Base-by-base conservation (phyloP, 1,140 invertebrate species). In the Drosophila truncata region DNA sequence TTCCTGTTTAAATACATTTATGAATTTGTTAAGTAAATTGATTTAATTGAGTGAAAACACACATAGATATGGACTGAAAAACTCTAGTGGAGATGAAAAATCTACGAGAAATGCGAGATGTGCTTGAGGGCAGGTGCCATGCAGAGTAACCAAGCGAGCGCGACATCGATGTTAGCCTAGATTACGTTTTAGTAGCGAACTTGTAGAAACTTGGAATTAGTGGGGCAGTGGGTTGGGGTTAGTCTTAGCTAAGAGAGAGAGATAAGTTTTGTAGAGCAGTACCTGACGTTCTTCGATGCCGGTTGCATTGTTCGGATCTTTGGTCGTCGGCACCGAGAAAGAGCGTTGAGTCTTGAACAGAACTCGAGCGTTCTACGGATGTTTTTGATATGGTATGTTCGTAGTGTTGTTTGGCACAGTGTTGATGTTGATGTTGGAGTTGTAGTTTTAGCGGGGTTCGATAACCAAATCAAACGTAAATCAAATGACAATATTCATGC, bases 321-420 rank as follows among this genome's bases (percentile, higher is more conserved):
- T 96, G 25, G 95, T 94, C n/a, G 96, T 97, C 54, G 97, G 97
- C 93, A 98, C 96, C 75, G 97, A 98, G 93, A 97, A 97, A 60
- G 97, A 98, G 85, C 97, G 95, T 93, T 98, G 97, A 79, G 97
- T 97, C 94, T 97, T 97, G 94, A 98, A 97, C 93, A 97, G 95
- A 94, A 96, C 96, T 93, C 96, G 94, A 91, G 95, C 96, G 92
- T 94, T 92, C 92, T 92, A 75, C 73, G 73, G 59, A 73, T 50
- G 44, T 70, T 41, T 70, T 41, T 78, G 50, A 63, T 75, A 72
- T 52, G 6, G 33, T 6, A 35, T 66, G 62, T 70, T 70, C 42
- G 20, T 44, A 52, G 49, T 42, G 54, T 82, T 47, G 59, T 78
- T 75, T 80, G 27, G 57, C 70, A 44, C 39, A 65, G 63, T 74